Conservation (phyloP, 2,888 invertebrate species). For the Patella ulyssiponensis region DNA sequence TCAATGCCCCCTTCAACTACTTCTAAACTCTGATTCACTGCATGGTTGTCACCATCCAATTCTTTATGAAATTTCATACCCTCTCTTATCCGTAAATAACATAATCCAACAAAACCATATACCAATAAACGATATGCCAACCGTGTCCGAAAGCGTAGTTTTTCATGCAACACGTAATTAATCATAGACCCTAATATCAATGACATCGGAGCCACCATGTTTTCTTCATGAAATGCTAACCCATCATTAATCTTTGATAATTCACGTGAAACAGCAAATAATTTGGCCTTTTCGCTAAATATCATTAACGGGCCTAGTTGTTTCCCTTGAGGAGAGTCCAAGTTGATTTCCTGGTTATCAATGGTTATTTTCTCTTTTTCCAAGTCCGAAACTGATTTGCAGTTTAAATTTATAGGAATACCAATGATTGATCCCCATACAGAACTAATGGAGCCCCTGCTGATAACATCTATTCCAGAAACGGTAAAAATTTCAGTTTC, state of each 20-base stretch:
- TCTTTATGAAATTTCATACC: conserved; percentile 79
- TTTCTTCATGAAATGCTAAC: conserved; percentile 76
- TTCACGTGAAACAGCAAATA: conserved; percentile 86
- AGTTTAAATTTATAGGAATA: conserved; percentile 82
- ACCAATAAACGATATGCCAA: conserved; percentile 77
- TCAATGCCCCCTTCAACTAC: conserved; percentile 83
- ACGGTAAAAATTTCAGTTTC: conserved; percentile 78
- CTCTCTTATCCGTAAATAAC: conserved; percentile 80
- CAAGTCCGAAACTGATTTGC: conserved; percentile 76
- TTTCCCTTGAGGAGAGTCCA: conserved; percentile 78
- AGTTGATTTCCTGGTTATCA: conserved; percentile 77
- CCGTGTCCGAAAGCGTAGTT: conserved; percentile 75
- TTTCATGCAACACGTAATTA: conserved; percentile 75
- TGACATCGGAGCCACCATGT: conserved; percentile 74
- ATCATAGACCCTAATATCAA: conserved; percentile 69
- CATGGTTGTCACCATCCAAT: conserved; percentile 77
- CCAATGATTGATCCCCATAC: conserved; percentile 81
- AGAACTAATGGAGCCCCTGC: conserved; percentile 77
- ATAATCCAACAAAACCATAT: conserved; percentile 75
- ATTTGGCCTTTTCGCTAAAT: conserved; percentile 84
- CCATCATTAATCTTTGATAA: conserved; percentile 78
- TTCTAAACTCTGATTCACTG: conserved; percentile 77
- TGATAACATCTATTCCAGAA: conserved; percentile 82
- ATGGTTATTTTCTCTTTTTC: conserved; percentile 75
- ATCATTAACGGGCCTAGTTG: conserved; percentile 80